These are phyloP conservation scores for Hiodon tergisus DNA, from an alignment of 2,113 vertebrate genomes.

Conservation along the genomic window DNA sequence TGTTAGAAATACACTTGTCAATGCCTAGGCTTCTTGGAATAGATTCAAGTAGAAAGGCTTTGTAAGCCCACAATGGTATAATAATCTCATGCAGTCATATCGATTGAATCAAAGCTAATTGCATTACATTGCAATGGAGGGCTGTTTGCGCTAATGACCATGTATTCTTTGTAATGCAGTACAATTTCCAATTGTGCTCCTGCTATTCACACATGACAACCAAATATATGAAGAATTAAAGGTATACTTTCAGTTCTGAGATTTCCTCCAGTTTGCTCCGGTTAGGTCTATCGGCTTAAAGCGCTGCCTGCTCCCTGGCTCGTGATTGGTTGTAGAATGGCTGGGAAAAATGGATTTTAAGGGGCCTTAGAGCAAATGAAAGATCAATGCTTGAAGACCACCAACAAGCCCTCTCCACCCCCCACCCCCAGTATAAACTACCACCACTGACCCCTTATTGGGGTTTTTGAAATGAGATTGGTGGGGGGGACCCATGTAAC, in stretches of 20 bases:
- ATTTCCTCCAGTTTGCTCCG: constrained; percentile 35
- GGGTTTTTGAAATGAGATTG: too few species aligned
- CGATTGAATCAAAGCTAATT: too few species aligned
- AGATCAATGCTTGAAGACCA: constrained; percentile 57
- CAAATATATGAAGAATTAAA: background rate
- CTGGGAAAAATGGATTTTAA: constrained; percentile 64
- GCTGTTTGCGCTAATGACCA: too few species aligned
- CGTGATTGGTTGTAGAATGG: constrained; percentile 60
- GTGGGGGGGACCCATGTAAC: too few species aligned
- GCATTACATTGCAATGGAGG: too few species aligned
- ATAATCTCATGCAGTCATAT: background rate
- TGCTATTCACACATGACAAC: background rate
- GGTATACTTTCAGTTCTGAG: constrained; percentile 20
- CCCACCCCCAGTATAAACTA: background rate
- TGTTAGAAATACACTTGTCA: too few species aligned
- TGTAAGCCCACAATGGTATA: background rate
- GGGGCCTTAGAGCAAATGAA: constrained; percentile 63
- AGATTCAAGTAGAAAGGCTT: too few species aligned
- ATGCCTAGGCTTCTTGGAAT: too few species aligned
- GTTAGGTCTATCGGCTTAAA: constrained; percentile 43
- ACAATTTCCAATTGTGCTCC: background rate
- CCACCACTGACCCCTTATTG: too few species aligned
- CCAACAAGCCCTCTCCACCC: constrained; percentile 26
- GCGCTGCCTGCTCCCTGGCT: constrained; percentile 53
- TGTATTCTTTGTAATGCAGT: too few species aligned